Evolutionary conservation across 35 echinoderm and acorn worm species (phyloP).

Genomic region (Amphiura filiformis): DNA sequence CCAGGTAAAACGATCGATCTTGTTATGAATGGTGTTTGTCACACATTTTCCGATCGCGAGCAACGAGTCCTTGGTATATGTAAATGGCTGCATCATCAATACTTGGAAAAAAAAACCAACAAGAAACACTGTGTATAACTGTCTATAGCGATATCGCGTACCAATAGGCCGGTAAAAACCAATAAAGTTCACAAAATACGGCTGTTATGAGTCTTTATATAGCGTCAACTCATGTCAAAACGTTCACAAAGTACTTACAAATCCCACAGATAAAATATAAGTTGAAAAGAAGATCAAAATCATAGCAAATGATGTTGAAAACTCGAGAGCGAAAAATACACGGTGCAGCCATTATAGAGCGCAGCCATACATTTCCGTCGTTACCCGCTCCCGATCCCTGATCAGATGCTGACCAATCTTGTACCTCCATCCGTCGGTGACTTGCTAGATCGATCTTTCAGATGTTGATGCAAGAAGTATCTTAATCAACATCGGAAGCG

Average conservation of each 20-base stretch:
- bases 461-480: too few species aligned
- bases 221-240: neutral
- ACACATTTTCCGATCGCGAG: neutral
- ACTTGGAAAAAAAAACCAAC: neutral
- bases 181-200: neutral
- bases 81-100: neutral
- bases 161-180: neutral
- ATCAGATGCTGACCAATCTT: too few species aligned
- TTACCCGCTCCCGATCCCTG: too few species aligned
- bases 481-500: too few species aligned
- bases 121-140: neutral
- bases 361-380: too few species aligned
- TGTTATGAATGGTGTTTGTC: neutral
- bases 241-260: neutral
- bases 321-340: too few species aligned
- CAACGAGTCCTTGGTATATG: neutral
- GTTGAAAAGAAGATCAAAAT: too few species aligned
- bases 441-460: too few species aligned
- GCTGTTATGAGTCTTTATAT: neutral
- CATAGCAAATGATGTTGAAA: too few species aligned
- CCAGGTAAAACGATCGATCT: neutral
- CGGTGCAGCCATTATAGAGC: too few species aligned
- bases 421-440: too few species aligned
- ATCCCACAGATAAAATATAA: neutral
- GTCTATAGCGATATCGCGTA: neutral